Percentiles rank a stretch among this genome's conserved stretches.
Conservation (phyloP, 2,797 vertebrate genomes). For the Gymnopithys bicolor region DNA sequence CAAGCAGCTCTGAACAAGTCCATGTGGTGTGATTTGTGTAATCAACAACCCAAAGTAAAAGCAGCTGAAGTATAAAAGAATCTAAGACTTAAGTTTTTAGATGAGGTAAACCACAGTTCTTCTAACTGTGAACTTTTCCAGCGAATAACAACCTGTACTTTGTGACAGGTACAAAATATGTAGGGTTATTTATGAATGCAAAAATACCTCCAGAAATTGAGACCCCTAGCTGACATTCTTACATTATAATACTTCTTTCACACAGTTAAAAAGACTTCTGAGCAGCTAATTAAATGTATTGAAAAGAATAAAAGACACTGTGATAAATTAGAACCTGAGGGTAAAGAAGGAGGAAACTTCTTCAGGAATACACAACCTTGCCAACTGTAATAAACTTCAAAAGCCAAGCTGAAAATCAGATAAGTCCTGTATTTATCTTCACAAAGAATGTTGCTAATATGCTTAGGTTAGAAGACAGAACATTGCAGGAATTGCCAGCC, state of each 20-base stretch:
- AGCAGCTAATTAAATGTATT: slow-evolving; percentile 39
- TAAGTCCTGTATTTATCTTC: not conserved
- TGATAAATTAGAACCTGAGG: slow-evolving; percentile 21
- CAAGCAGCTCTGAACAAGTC: not conserved
- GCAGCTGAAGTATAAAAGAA: not conserved
- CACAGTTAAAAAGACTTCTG: not conserved
- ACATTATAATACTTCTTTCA: not conserved
- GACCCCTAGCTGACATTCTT: not conserved
- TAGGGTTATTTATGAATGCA: not conserved
- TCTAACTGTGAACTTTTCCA: not conserved
- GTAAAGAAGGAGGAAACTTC: not conserved
- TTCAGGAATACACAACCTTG: not conserved
- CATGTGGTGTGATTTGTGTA: not conserved
- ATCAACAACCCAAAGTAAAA: not conserved
- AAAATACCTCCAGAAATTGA: not conserved
- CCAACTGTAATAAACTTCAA: slow-evolving; percentile 36
- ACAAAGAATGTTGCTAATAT: not conserved
- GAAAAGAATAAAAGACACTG: slow-evolving; percentile 6
- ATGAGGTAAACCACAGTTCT: not conserved
- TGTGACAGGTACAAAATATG: not conserved
- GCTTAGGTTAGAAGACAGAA: not conserved
- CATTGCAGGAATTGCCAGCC: not conserved
- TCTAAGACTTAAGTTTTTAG: not conserved
- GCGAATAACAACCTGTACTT: not conserved
- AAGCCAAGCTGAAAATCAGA: slow-evolving; percentile 19